A percentile compares a stretch with the other conserved stretches of the same genome.
Conservation (phyloP, 2,797 vertebrate species). For the Micrastur ruficollis region DNA sequence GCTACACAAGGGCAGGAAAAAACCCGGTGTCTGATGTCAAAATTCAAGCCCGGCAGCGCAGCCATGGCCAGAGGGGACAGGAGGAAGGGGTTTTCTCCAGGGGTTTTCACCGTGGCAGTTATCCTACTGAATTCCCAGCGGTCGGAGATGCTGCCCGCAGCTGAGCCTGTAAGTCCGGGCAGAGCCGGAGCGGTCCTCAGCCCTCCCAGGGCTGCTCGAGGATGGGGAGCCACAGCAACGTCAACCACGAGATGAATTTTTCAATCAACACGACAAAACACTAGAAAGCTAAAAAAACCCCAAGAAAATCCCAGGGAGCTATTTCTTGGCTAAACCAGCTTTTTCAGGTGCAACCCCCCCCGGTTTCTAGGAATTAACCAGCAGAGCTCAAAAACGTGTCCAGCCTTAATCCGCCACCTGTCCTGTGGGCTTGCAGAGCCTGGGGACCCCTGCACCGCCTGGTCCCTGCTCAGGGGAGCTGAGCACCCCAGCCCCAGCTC, state of each 20-base stretch:
- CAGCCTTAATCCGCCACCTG: not conserved
- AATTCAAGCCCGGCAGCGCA: not conserved
- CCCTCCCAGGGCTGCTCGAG: accelerated
- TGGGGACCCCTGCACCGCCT: not conserved
- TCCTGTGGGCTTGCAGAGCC: not conserved
- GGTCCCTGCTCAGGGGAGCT: too few species aligned
- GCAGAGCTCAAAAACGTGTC: not conserved
- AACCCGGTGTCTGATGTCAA: conserved; percentile 32
- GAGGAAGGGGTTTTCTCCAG: not conserved
- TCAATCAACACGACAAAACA: accelerated
- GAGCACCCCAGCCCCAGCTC: not conserved
- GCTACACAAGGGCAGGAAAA: conserved; percentile 47
- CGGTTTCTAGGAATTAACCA: not conserved
- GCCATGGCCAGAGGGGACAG: not conserved
- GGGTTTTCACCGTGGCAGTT: not conserved
- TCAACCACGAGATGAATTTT: not conserved
- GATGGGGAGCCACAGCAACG: not conserved
- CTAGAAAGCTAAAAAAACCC: too few species aligned
- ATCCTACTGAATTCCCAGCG: not conserved
- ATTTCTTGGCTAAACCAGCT: not conserved
- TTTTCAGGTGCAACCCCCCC: not conserved
- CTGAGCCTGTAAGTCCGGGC: accelerated
- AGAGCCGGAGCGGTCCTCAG: not conserved
- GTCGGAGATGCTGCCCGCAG: accelerated
- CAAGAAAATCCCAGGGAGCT: not conserved